These are phyloP conservation scores for Sebastes melanostomus DNA, from an alignment of 2,797 vertebrate species.

Conservation along the genomic window DNA sequence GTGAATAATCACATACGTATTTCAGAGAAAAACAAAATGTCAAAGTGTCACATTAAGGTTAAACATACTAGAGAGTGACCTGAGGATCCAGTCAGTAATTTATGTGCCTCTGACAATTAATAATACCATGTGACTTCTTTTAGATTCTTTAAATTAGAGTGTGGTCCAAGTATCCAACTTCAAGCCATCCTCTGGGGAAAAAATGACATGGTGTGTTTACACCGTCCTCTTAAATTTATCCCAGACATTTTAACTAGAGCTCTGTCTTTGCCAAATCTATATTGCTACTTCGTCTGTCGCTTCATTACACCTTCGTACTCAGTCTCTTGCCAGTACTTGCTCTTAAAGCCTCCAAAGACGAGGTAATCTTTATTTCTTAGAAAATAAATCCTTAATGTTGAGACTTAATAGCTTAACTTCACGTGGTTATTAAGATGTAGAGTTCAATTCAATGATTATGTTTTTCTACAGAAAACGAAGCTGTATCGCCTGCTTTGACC, in stretches of 20 bases:
- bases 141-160: background rate
- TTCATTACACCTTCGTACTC: background rate
- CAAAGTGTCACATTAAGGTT: background rate
- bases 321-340: background rate
- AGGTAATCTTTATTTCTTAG: background rate
- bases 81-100: background rate
- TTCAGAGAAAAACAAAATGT: slow-evolving; percentile 3
- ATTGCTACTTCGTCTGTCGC: background rate
- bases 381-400: background rate
- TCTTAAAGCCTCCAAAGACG: background rate
- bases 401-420: background rate
- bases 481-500: background rate
- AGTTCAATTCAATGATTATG: background rate
- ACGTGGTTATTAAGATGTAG: background rate
- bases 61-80: background rate
- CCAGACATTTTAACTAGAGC: slow-evolving; percentile 4
- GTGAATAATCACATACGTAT: background rate
- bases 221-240: slow-evolving; percentile 19
- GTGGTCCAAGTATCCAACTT: background rate
- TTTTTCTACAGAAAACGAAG: background rate
- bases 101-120: background rate
- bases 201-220: slow-evolving; percentile 13
- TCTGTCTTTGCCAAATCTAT: slow-evolving; percentile 22
- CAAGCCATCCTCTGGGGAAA: background rate
- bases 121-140: background rate